Base-by-base conservation (phyloP, 2,888 invertebrate genomes). In the Thalpophila matura region DNA sequence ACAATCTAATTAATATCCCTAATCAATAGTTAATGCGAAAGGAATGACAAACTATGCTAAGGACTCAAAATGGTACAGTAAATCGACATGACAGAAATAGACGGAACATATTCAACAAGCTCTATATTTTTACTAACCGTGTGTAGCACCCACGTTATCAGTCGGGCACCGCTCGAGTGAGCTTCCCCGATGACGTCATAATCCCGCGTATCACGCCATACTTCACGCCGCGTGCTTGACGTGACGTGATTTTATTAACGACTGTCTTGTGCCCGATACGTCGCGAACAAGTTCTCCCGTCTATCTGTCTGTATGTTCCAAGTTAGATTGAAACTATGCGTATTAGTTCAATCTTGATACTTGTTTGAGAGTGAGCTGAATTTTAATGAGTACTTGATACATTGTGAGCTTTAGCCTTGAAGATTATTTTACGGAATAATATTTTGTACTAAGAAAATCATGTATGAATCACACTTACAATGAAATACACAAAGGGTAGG, bases 141-240 rank as follows among this genome's bases (percentile, higher is more conserved):
- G 42, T 81, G 80, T 84, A 54, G 3, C 35, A 3, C 56, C 2
- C 37, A 62, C 77, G 82, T 86, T 90, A 91, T 91, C 91, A 80
- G 76, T 45, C 66, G 73, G 68, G 57, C 77, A 66, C 83, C 87
- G 86, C 89, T 86, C 86, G 86, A 89, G 82, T 85, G 90, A 87
- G 74, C 89, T 85, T 85, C 84, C 76, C 69, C 81, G 90, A 91
- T 88, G 91, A 90, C 89, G 87, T 87, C 87, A 89, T 89, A 89
- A 88, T 88, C 86, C 84, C 79, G 70, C 79, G 72, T 83, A 85
- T 83, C 85, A 82, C 78, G 73, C 71, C 76, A 79, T 79, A 81
- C 81, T 79, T 81, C 77, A 82, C 80, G 78, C 64, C 65, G 74
- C 71, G 74, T 64, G 79, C 77, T 81, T 81, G 81, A 80, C 77